phyloP scores from a whole-genome alignment of 2,888 invertebrate genomes.

The Tenthredo livida region DNA sequence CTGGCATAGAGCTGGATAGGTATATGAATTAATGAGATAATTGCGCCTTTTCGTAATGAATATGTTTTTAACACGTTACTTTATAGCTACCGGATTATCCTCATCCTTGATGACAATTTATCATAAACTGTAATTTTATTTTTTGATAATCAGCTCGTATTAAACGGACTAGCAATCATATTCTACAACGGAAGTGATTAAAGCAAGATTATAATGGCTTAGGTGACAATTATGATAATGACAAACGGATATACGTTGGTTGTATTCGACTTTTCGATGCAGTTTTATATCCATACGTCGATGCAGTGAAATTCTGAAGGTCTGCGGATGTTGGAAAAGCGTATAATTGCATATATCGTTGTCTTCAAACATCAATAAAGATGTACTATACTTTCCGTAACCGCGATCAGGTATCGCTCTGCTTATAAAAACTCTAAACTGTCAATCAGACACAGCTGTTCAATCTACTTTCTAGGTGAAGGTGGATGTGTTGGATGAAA shows the following conservation, averaged over 20 bases:
- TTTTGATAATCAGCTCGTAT: not conserved
- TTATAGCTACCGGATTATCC: not conserved
- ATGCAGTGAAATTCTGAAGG: not conserved
- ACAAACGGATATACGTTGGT: constrained; percentile 21
- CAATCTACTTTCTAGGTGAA: constrained; percentile 25
- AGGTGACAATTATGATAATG: not conserved
- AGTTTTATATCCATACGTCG: not conserved
- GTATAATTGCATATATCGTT: not conserved
- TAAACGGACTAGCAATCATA: not conserved
- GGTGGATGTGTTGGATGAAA: not conserved
- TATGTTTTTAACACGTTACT: not conserved
- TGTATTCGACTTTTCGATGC: not conserved
- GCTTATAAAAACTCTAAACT: not conserved
- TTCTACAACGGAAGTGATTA: constrained; percentile 21
- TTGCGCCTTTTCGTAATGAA: not conserved
- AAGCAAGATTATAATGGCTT: not conserved
- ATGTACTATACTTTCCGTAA: not conserved
- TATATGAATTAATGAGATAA: constrained; percentile 17
- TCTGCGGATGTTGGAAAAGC: not conserved
- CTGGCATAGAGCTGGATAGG: not conserved
- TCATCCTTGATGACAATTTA: constrained; percentile 17
- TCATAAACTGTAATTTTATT: not conserved
- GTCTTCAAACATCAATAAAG: not conserved
- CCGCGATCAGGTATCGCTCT: not conserved
- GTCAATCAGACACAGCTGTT: not conserved